phyloP scores from a whole-genome alignment of 2,888 invertebrate species.

The Bruchidius siliquastri region DNA sequence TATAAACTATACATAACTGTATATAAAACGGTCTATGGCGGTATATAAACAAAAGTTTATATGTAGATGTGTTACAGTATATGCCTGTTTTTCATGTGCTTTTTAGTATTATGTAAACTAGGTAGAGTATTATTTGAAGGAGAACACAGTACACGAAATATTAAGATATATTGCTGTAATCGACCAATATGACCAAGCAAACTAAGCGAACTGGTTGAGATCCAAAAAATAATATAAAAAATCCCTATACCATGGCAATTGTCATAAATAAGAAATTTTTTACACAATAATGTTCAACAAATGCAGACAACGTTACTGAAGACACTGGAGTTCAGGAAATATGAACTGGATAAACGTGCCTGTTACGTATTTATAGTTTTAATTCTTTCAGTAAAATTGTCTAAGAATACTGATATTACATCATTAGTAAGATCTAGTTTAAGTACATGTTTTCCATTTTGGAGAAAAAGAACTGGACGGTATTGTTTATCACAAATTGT shows the following conservation, averaged over 20 bases:
- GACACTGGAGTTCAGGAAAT: not conserved
- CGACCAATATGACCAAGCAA: constrained; percentile 29
- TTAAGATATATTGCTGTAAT: constrained; percentile 27
- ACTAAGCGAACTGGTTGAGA: constrained; percentile 35
- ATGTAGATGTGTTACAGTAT: not conserved
- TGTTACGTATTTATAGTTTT: not conserved
- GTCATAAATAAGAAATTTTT: constrained; percentile 28
- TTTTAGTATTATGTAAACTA: constrained; percentile 24
- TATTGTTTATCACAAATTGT: not conserved
- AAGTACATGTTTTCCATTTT: not conserved
- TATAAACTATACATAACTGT: constrained; percentile 46
- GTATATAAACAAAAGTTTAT: constrained; percentile 22
- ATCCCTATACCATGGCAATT: constrained; percentile 45
- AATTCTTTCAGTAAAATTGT: not conserved
- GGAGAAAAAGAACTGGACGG: not conserved
- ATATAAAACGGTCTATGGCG: constrained; percentile 41
- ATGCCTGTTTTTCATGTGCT: constrained; percentile 20
- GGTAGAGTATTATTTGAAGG: constrained; percentile 19
- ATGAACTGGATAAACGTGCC: not conserved
- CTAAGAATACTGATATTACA: not conserved
- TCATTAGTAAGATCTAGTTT: not conserved
- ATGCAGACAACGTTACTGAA: not conserved
- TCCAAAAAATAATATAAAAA: constrained; percentile 37
- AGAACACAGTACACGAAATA: constrained; percentile 4
- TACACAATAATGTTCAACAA: not conserved